Percentiles rank a stretch among this genome's conserved stretches.
phyloP scores from a whole-genome alignment of 2,113 vertebrate species.

The Polypterus bichir region DNA sequence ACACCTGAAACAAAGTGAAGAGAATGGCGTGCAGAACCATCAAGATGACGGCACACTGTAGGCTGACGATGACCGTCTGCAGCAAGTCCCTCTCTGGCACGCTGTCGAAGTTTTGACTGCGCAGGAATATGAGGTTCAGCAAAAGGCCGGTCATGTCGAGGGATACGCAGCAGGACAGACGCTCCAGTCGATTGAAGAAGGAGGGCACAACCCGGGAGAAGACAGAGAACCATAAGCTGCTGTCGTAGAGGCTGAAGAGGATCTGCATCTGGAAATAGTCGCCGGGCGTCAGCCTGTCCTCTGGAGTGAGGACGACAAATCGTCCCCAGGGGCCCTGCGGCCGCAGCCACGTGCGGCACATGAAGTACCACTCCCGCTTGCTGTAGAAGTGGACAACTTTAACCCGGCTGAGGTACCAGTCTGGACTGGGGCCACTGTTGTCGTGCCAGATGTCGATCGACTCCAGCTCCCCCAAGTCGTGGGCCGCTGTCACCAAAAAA shows the following conservation, averaged over 20 bases:
- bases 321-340: neutral
- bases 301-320: slow-evolving; percentile 22
- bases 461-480: slow-evolving; percentile 37
- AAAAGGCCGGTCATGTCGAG: slow-evolving; percentile 33
- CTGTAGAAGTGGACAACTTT: slow-evolving; percentile 38
- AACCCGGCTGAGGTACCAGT: slow-evolving; percentile 49
- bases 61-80: slow-evolving; percentile 29
- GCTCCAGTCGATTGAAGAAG: slow-evolving; percentile 37
- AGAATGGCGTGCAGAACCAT: slow-evolving; percentile 31
- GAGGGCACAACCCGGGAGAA: slow-evolving; percentile 10
- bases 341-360: slow-evolving; percentile 46
- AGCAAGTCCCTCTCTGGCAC: neutral
- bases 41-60: slow-evolving; percentile 38
- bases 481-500: slow-evolving; percentile 38
- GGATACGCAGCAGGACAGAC: slow-evolving; percentile 40
- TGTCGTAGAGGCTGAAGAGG: slow-evolving; percentile 10
- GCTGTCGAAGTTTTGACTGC: neutral
- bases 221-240: slow-evolving; percentile 41
- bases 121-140: slow-evolving; percentile 47
- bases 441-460: slow-evolving; percentile 41
- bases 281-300: slow-evolving; percentile 5
- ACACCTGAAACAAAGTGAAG: slow-evolving; percentile 33
- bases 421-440: slow-evolving; percentile 22
- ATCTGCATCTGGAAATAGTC: slow-evolving; percentile 42
- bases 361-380: slow-evolving; percentile 36